phyloP scores from a whole-genome alignment of 1,140 invertebrate genomes.

The Ladona fulva region DNA sequence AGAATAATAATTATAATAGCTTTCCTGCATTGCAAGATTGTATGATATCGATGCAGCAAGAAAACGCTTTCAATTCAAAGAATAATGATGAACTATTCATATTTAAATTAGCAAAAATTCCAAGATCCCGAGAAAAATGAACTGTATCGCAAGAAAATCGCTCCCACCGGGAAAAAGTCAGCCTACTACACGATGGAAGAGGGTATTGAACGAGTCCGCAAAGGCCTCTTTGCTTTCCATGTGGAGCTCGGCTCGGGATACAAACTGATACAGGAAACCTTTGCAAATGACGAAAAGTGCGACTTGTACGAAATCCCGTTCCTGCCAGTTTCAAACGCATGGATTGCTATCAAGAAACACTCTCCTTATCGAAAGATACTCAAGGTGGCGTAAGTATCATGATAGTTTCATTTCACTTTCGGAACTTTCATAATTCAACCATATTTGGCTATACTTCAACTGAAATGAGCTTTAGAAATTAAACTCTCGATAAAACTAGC shows the following conservation, averaged over 20 bases:
- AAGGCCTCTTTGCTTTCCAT: slow-evolving; percentile 54
- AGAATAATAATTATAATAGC: neutral
- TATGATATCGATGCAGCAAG: neutral
- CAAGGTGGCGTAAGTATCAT: neutral
- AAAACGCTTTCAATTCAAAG: neutral
- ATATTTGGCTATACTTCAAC: too few species aligned
- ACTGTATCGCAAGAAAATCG: slow-evolving; percentile 40
- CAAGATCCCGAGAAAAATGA: neutral
- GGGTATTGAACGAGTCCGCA: slow-evolving; percentile 44
- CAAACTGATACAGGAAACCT: slow-evolving; percentile 18
- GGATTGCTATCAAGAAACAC: slow-evolving; percentile 6
- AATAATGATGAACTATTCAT: neutral
- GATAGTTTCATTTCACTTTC: too few species aligned
- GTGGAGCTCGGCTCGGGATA: slow-evolving; percentile 24
- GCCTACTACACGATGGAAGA: slow-evolving; percentile 46
- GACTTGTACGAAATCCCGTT: slow-evolving; percentile 14
- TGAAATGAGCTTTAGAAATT: too few species aligned
- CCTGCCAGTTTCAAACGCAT: neutral
- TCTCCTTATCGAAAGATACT: slow-evolving; percentile 16
- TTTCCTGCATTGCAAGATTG: neutral
- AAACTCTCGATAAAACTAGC: too few species aligned
- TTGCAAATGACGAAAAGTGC: slow-evolving; percentile 18
- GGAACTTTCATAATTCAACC: too few species aligned
- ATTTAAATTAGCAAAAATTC: neutral
- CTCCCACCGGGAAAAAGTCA: slow-evolving; percentile 40